Conservation (phyloP, 1,140 invertebrate genomes). For the Drosophila ohnishii region DNA sequence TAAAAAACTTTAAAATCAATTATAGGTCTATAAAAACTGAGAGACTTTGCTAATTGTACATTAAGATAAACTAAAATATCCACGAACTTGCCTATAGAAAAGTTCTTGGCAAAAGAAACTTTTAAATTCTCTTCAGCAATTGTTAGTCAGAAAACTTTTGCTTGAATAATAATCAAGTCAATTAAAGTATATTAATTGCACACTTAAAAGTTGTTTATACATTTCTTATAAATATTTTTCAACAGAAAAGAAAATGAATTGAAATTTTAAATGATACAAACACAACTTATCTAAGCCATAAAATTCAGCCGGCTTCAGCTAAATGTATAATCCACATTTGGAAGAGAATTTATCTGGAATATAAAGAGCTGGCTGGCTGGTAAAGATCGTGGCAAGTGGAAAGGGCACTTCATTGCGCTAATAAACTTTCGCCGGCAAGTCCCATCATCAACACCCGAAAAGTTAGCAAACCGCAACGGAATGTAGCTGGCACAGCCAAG, state of each 20-base stretch:
- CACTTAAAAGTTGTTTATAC: background rate
- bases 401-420: conserved; percentile 68
- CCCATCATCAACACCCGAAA: conserved; percentile 49
- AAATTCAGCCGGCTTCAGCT: conserved; percentile 1
- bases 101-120: background rate
- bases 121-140: background rate
- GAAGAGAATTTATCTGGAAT: conserved; percentile 21
- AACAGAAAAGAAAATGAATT: background rate
- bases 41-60: background rate
- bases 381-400: conserved; percentile 31
- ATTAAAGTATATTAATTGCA: conserved; percentile 1
- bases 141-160: background rate
- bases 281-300: conserved; percentile 29
- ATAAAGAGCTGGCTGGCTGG: conserved; percentile 17
- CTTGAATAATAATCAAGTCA: background rate
- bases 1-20: background rate
- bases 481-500: conserved; percentile 49
- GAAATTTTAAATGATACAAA: background rate
- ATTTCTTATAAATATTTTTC: background rate
- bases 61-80: background rate
- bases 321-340: conserved; percentile 30
- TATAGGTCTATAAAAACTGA: background rate
- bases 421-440: conserved; percentile 62
- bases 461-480: conserved; percentile 57
- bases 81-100: background rate